phyloP scores from a whole-genome alignment of 1,140 invertebrate species.

The Mylabris phalerata region DNA sequence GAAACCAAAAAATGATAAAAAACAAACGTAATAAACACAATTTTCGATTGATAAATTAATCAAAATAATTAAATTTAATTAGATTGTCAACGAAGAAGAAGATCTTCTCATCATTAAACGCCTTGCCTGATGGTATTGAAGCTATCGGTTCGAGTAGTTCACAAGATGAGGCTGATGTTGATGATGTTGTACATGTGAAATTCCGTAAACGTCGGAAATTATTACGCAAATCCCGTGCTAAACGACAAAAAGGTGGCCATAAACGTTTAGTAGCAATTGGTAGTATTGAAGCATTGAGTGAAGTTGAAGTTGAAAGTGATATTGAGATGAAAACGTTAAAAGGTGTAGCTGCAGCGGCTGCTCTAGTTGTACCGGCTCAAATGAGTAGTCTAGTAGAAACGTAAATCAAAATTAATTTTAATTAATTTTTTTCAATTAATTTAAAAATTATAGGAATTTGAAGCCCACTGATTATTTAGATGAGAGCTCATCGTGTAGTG shows the following conservation, averaged over 20 bases:
- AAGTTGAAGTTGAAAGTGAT: conserved; percentile 38
- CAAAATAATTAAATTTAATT: background rate
- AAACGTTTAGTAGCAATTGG: conserved; percentile 14
- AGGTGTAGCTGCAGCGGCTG: conserved; percentile 19
- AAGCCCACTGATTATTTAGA: conserved; percentile 38
- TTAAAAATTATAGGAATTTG: conserved; percentile 20
- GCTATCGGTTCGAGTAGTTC: conserved; percentile 36
- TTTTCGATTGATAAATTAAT: too few species aligned
- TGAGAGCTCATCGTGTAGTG: conserved; percentile 42
- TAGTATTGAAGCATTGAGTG: conserved; percentile 32
- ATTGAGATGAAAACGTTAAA: conserved; percentile 33
- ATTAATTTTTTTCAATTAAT: conserved; percentile 1
- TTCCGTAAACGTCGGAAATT: conserved; percentile 38
- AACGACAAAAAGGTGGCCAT: conserved; percentile 30
- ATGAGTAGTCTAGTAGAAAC: conserved; percentile 28
- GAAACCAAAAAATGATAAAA: conserved; percentile 27
- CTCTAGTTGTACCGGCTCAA: conserved; percentile 31
- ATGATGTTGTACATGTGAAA: conserved; percentile 29
- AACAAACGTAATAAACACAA: conserved; percentile 17
- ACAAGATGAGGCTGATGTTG: conserved; percentile 37
- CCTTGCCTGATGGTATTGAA: conserved; percentile 34
- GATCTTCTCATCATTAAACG: conserved; percentile 26
- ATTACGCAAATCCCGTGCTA: conserved; percentile 35
- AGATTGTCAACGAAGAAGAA: conserved; percentile 27
- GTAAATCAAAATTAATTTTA: conserved; percentile 13